These are phyloP conservation scores for Athetis lepigone DNA, from an alignment of 2,888 invertebrate genomes.

Conservation along the genomic window DNA sequence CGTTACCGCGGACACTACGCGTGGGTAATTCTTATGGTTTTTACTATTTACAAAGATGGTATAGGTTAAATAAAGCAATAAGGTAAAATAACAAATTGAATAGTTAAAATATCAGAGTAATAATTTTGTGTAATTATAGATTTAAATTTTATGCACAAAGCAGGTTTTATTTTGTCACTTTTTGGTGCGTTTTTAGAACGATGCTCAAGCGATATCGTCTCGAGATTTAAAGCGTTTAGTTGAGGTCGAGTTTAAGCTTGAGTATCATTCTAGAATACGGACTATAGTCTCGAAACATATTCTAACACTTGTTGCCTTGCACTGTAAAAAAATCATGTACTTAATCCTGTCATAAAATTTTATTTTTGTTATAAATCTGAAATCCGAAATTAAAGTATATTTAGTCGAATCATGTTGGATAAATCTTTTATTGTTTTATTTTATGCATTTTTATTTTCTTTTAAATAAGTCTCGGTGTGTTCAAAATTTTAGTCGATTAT, in stretches of 20 bases:
- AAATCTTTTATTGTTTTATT: slow-evolving; percentile 42
- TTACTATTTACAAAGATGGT: slow-evolving; percentile 56
- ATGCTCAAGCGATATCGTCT: not conserved
- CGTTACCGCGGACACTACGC: slow-evolving; percentile 4
- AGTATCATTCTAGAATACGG: not conserved
- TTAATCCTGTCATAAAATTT: slow-evolving; percentile 39
- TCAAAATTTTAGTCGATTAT: slow-evolving; percentile 63
- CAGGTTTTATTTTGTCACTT: slow-evolving; percentile 48
- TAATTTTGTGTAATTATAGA: slow-evolving; percentile 56
- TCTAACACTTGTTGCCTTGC: slow-evolving; percentile 61
- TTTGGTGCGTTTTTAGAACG: slow-evolving; percentile 3
- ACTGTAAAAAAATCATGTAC: slow-evolving; percentile 60
- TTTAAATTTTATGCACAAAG: slow-evolving; percentile 56
- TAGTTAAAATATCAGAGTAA: slow-evolving; percentile 55
- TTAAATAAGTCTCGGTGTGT: slow-evolving; percentile 59
- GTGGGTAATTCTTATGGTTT: slow-evolving; percentile 51
- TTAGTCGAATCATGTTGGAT: slow-evolving; percentile 39
- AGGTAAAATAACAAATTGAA: slow-evolving; percentile 60
- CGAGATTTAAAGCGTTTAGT: no score
- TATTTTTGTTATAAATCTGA: slow-evolving; percentile 38
- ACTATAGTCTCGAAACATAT: slow-evolving; percentile 36
- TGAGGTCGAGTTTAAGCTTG: no score
- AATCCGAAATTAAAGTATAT: slow-evolving; percentile 47
- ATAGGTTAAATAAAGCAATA: slow-evolving; percentile 58
- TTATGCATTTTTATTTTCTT: slow-evolving; percentile 54